Evolutionary conservation across 2,797 vertebrate genomes (phyloP).

Genomic region (Ispidina lecontei): DNA sequence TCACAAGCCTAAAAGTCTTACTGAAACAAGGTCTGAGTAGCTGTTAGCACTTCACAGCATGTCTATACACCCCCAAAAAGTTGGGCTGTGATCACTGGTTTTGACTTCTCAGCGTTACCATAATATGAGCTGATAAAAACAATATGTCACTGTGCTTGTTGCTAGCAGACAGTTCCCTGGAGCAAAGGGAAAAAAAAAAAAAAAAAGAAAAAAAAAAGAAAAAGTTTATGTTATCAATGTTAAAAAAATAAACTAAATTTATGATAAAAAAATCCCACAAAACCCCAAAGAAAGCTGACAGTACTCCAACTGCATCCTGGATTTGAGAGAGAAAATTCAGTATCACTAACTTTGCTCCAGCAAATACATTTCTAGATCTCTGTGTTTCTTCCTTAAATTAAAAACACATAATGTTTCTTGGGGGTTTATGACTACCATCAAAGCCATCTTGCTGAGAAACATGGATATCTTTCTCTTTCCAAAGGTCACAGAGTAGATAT

Average conservation of each 20-base stretch:
- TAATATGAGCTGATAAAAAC: constrained; percentile 16
- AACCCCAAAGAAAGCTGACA: background rate
- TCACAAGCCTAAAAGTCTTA: background rate
- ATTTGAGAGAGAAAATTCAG: background rate
- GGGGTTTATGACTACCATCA: constrained; percentile 34
- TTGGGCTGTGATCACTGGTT: background rate
- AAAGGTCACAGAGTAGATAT: constrained; percentile 55
- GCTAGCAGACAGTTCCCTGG: background rate
- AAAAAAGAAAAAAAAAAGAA: background rate
- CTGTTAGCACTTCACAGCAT: background rate
- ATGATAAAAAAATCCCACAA: background rate
- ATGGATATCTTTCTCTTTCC: constrained; percentile 3
- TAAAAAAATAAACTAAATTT: constrained; percentile 4
- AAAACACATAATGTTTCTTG: constrained; percentile 1
- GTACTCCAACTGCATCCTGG: background rate
- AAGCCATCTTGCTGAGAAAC: constrained; percentile 45
- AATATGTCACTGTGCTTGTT: background rate
- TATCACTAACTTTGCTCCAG: background rate
- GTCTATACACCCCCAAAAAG: background rate
- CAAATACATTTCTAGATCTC: background rate
- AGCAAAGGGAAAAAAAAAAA: background rate
- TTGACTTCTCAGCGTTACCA: background rate
- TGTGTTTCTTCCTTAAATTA: constrained; percentile 34
- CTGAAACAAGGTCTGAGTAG: background rate
- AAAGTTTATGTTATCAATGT: background rate